Evolutionary conservation across 1,140 invertebrate genomes (phyloP), one percentile per base, ranked within the genome.

Genomic region (Pentalonia nigronervosa): DNA sequence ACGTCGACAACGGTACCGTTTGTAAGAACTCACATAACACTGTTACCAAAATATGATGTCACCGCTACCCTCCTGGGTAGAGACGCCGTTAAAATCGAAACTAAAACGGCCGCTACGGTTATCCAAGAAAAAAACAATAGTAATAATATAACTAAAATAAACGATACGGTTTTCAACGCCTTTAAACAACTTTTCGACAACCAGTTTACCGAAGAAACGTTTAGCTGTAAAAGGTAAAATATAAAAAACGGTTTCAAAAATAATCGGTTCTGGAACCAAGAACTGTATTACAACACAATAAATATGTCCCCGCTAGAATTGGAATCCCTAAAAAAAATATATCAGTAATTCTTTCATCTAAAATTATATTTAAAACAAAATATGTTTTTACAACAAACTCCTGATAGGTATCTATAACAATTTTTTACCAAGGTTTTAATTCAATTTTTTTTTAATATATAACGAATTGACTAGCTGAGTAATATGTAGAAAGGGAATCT

Each of bases 211-310:
- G 81, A 86, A 53, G 11, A 93, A 83, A 83, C 50, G 17, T 93
- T 93, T 45, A 93, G 91, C 20, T 93, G 91, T 53, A 23, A 23
- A 93, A 84, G 81, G 91, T 93, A 93, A 56, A 81, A 30, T n/a
- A 48, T 67, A 14, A 2, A n/a, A n/a, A 67, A 67, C 11, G 30
- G 0, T 1, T 9, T 14, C 30, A 7, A 67, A 67, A 67, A 17
- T 76, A 76, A 76, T 34, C 14, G 30, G 60, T n/a, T 76, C n/a
- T 76, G 0, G n/a, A 76, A 76, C 4, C 14, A 76, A 76, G n/a
- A n/a, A 76, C 60, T 17, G 1, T n/a, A 76, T n/a, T 30, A 6
- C 30, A 1, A 67, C 30, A 67, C 60, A n/a, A 67, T n/a, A n/a
- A 7, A 21, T 21, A 0, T 53, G 21, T 53, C 21, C 20, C 50